A percentile compares a stretch with the other conserved stretches of the same genome.
Conservation (phyloP, 1,140 invertebrate genomes). For the Apis florea region DNA sequence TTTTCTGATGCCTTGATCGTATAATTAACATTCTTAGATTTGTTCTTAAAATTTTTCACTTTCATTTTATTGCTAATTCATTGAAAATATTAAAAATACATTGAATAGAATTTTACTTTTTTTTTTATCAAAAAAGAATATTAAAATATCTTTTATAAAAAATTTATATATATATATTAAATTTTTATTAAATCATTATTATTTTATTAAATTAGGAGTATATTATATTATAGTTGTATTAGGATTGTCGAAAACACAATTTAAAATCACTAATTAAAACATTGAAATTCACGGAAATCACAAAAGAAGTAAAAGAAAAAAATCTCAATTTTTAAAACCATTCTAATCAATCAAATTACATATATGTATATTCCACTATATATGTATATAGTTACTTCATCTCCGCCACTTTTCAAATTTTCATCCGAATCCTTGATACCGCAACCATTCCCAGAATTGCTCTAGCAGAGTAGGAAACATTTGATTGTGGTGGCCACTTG, state of each 20-base stretch:
- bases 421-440: background rate
- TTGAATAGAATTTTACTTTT: no score
- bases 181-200: no score
- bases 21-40: background rate
- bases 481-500: conserved; percentile 23
- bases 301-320: background rate
- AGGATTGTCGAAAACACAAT: background rate
- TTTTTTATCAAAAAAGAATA: no score
- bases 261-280: background rate
- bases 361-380: no score
- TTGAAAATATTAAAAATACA: no score
- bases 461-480: conserved; percentile 14
- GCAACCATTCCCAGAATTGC: conserved; percentile 15
- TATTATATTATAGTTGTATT: no score
- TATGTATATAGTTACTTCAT: background rate
- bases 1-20: conserved; percentile 29
- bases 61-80: no score
- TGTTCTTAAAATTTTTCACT: background rate
- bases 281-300: background rate
- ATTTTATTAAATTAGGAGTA: background rate
- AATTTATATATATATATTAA: no score
- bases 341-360: background rate
- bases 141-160: no score
- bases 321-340: background rate
- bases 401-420: background rate